Evolutionary conservation across 2,113 vertebrate genomes (phyloP), one percentile per base, ranked within the genome.

Genomic region (Carassius carassius): DNA sequence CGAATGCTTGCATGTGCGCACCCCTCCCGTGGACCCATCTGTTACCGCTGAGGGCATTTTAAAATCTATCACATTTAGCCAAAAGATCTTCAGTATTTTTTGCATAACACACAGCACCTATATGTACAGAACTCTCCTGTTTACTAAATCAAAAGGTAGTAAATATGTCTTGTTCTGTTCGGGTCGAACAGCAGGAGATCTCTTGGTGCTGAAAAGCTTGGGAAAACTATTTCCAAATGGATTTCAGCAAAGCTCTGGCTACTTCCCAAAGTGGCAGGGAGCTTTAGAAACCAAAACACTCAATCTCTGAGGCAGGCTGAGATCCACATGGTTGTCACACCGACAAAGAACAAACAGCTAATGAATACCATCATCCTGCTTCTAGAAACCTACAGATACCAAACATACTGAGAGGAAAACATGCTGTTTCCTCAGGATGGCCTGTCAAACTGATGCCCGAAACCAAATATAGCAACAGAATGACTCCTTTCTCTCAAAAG

Each of bases 1-100:
- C 54, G 67, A 23, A 0, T 49, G 25, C 37, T 80, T 23, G 0
- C 29, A 32, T 56, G 67, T n/a, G 47, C 14, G 32, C 29, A 82
- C 32, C 63, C 65, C 80, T 51, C 37, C 47, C 58, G 80, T 82
- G 80, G 69, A 37, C 81, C 87, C 87, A 88, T 88, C 84, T 88
- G 87, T 79, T 88, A 51, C 63, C 56, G 44, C 86, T 74, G 86
- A 72, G 51, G 23, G 32, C 74, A 29, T 85, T 81, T 75, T 80
- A 80, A 87, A 78, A 83, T 56, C 51, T 3, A 41, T 37, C 78
- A 70, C 44, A 76, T 62, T 78, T 51, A 82, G 78, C 49, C 72
- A 51, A 67, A 29, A 81, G 21, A 69, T 25, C 49, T 51, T 51
- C 62, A 54, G 21, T 3, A 7, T 32, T 8, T 76, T 77, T 56